phyloP scores from a whole-genome alignment of 2,113 vertebrate species.

The Martes martes region DNA sequence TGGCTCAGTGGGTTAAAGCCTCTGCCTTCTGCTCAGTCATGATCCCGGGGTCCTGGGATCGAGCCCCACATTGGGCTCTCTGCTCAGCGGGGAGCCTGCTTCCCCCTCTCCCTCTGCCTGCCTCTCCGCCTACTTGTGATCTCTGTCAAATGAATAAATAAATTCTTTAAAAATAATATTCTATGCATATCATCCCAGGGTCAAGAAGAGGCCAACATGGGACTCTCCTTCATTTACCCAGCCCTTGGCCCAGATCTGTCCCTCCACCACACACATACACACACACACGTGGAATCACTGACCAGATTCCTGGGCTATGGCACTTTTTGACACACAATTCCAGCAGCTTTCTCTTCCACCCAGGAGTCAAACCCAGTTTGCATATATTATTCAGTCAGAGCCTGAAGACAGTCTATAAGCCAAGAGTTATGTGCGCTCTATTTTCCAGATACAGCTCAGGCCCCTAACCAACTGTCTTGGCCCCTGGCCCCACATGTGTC shows the following conservation, averaged over 20 bases:
- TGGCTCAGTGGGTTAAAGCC: too few species aligned
- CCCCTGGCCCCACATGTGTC: background rate
- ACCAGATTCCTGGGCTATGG: background rate
- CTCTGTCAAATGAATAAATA: too few species aligned
- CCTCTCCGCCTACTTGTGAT: too few species aligned
- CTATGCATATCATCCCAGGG: background rate
- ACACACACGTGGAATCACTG: background rate
- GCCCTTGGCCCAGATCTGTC: background rate
- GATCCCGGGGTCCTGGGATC: too few species aligned
- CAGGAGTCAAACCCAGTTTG: background rate
- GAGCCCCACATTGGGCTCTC: too few species aligned
- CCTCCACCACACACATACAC: background rate
- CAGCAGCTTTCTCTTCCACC: background rate
- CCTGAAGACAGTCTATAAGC: background rate
- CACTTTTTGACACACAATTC: background rate
- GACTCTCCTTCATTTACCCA: background rate
- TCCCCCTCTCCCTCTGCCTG: too few species aligned
- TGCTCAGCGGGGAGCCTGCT: too few species aligned
- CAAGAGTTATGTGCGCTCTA: background rate
- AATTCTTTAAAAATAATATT: background rate
- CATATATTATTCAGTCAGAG: background rate
- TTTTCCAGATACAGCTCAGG: background rate
- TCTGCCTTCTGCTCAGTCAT: too few species aligned
- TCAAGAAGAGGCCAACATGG: background rate
- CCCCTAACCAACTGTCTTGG: background rate